Conservation (phyloP, 1,140 invertebrate genomes). For the Melipona quadrifasciata region DNA sequence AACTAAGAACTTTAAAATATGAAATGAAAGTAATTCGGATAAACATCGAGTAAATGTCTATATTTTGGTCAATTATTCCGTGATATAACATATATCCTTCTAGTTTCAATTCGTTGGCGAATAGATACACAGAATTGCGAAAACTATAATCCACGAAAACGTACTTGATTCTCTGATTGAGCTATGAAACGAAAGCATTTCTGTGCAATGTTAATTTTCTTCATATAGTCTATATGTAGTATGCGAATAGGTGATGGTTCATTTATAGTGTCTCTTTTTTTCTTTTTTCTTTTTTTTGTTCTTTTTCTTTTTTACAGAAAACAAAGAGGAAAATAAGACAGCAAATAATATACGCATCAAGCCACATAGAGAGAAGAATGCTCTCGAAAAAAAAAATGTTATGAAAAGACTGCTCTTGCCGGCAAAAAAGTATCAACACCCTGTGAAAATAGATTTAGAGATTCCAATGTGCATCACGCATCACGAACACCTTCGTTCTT, state of each 20-base stretch:
- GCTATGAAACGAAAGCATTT: constrained; percentile 6
- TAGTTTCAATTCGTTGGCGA: not conserved
- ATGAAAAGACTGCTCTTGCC: constrained; percentile 60
- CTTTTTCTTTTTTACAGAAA: not conserved
- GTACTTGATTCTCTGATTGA: not conserved
- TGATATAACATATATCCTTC: not conserved
- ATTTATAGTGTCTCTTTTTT: constrained; percentile 22
- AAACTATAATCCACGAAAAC: not conserved
- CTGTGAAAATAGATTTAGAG: constrained; percentile 31
- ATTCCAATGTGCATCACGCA: not conserved
- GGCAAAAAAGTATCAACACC: constrained; percentile 36
- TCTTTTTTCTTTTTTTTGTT: not conserved
- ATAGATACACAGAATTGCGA: not conserved
- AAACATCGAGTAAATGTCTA: constrained; percentile 3
- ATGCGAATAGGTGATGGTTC: constrained; percentile 11
- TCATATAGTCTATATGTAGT: constrained; percentile 53
- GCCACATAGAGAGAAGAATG: constrained; percentile 29
- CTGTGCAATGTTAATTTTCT: constrained; percentile 51
- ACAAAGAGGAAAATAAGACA: not conserved
- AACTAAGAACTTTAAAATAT: not conserved
- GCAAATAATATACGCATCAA: constrained; percentile 14
- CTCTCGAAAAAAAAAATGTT: constrained; percentile 5
- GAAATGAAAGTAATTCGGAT: constrained; percentile 4
- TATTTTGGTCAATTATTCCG: constrained; percentile 25
- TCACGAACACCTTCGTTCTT: constrained; percentile 26